Percentiles rank a stretch among this genome's conserved stretches.
Conservation (phyloP, 2,113 vertebrate genomes). For the Deroptyus accipitrinus region DNA sequence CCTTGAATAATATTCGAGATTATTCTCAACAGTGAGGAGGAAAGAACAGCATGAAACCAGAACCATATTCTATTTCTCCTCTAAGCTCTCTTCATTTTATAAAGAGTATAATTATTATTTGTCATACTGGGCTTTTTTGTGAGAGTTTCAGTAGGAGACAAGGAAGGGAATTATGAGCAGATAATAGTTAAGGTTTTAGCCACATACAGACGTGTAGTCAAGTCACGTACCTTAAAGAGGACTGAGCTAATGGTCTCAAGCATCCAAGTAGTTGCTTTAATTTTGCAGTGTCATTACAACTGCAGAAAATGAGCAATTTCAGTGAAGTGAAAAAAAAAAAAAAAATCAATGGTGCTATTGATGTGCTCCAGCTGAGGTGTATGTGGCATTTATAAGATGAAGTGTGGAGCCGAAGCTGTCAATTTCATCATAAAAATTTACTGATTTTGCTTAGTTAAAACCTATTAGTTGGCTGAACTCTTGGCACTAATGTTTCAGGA, state of each 20-base stretch:
- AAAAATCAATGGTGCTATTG: not conserved
- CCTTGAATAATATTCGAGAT: not conserved
- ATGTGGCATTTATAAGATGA: not conserved
- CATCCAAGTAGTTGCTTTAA: not conserved
- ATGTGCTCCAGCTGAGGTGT: not conserved
- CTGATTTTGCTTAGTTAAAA: not conserved
- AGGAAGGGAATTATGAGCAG: accelerated
- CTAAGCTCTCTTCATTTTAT: not conserved
- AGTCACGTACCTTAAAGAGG: not conserved
- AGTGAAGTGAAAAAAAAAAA: not conserved
- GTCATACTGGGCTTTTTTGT: accelerated
- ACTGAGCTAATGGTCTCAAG: not conserved
- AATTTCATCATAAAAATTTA: not conserved
- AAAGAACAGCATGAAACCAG: not conserved
- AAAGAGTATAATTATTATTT: not conserved
- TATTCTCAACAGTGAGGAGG: not conserved
- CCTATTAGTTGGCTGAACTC: not conserved
- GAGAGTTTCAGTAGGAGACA: not conserved
- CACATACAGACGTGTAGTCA: not conserved
- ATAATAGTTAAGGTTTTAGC: not conserved
- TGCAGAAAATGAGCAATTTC: not conserved
- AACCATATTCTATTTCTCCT: not conserved
- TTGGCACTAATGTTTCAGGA: not conserved
- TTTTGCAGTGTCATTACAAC: not conserved
- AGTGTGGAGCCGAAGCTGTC: not conserved